Evolutionary conservation across 2,888 invertebrate genomes (phyloP), one percentile per base, ranked within the genome.

Genomic region (Unio delphinus): DNA sequence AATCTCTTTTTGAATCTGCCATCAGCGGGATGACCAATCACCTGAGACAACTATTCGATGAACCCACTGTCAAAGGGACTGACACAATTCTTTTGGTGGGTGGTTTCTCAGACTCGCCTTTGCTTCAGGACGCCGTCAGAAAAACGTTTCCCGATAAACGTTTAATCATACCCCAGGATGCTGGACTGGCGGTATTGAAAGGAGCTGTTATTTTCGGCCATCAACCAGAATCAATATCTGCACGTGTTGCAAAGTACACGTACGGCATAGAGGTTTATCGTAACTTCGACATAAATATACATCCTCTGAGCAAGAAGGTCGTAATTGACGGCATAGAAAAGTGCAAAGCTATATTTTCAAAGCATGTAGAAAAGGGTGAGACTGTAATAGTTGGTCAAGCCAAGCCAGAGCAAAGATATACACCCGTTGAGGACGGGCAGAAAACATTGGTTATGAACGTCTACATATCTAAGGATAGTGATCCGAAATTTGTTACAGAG

Each of bases 121-220:
- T 68, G 15, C 54, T 73, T 11, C 70, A 73, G 61, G 54, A 68
- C 3, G 57, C n/a, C 17, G 26, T 73, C 17, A 54, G 64, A 18
- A 54, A 68, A 11, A 30, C 20, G 7, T 73, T 73, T 61, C 60
- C 58, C 18, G 20, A 55, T 8, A 55, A 61, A 54, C 64, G 65
- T n/a, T 67, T 73, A 17, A 70, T 70, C 55, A 70, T 68, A 59
- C 73, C 73, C 4, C 60, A 63, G n/a, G 73, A 73, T 20, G 69
- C 73, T 17, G 69, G 69, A 7, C 34, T 73, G 26, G 66, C 69
- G 3, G 69, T 72, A 11, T 55, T 72, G 34, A 72, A 72, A 45
- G 72, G 72, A 20, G 72, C 69, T 23, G 67, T 72, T 15, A 64
- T 69, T 20, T 69, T 61, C 61, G 72, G 68, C 23, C 66, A 66